phyloP scores from a whole-genome alignment of 2,113 vertebrate species.

The Psittacara wagleri region DNA sequence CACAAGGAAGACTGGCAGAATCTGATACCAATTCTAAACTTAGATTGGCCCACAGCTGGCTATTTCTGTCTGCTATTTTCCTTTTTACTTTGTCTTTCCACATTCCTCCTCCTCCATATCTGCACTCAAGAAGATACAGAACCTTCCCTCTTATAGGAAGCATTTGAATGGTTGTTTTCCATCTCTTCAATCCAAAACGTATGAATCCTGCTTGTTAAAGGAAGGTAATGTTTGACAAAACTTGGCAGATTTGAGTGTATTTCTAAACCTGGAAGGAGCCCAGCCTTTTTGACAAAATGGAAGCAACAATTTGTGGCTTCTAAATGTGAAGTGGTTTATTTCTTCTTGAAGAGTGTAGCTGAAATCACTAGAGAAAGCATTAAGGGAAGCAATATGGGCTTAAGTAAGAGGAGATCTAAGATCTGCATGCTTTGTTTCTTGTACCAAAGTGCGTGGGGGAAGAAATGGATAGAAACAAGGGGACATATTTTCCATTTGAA shows the following conservation, averaged over 20 bases:
- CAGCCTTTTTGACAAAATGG: constrained; percentile 64
- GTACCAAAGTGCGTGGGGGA: not conserved
- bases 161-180: constrained; percentile 31
- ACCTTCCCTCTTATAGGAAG: constrained; percentile 9
- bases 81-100: not conserved
- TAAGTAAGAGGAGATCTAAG: not conserved
- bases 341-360: constrained; percentile 30
- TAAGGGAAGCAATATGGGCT: constrained; percentile 33
- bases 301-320: constrained; percentile 67
- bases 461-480: constrained; percentile 21
- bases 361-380: constrained; percentile 59
- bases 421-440: constrained; percentile 7
- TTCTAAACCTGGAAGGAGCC: constrained; percentile 66
- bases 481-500: constrained; percentile 49
- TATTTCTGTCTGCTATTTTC: constrained; percentile 18
- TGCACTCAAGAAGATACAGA: constrained; percentile 32
- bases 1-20: not conserved
- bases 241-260: constrained; percentile 61
- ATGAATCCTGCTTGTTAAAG: constrained; percentile 56
- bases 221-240: constrained; percentile 68
- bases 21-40: constrained; percentile 18
- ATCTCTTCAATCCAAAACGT: constrained; percentile 15
- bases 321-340: constrained; percentile 57
- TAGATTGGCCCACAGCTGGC: not conserved
- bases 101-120: constrained; percentile 22